phyloP scores from a whole-genome alignment of 2,113 vertebrate species.

The Xiphorhynchus elegans region DNA sequence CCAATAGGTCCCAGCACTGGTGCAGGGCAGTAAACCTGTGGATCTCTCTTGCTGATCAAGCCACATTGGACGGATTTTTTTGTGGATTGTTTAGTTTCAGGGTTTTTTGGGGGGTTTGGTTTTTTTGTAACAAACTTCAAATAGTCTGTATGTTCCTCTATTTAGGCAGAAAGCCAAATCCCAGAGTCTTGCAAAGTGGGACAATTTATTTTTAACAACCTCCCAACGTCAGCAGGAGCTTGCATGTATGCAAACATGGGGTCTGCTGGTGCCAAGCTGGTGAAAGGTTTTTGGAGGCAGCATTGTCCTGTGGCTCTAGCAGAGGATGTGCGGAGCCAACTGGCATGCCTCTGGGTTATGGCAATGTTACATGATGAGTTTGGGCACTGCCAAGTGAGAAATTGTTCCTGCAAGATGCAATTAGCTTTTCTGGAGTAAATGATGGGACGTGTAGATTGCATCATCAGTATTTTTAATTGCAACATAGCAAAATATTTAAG shows the following conservation, averaged over 20 bases:
- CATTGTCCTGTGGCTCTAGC: neutral
- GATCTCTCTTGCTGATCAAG: neutral
- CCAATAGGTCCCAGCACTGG: neutral
- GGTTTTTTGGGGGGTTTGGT: neutral
- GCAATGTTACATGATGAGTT: neutral
- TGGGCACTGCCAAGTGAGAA: conserved; percentile 21
- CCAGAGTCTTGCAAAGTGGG: neutral
- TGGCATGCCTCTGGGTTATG: neutral
- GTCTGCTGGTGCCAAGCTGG: neutral
- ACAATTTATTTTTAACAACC: neutral
- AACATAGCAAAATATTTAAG: neutral
- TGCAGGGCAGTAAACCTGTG: neutral
- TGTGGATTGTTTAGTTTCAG: neutral
- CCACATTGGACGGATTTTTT: neutral
- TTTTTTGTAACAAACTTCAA: neutral
- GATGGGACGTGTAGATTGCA: neutral
- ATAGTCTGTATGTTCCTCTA: neutral
- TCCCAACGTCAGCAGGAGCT: neutral
- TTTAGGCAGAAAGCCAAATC: neutral
- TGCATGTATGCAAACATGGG: neutral
- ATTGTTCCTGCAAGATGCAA: neutral
- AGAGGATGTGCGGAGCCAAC: neutral
- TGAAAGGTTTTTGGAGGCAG: neutral
- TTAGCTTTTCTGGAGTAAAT: neutral
- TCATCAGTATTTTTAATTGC: conserved; percentile 37